Conservation (phyloP, 2,113 vertebrate genomes). For the Cephalopholis sonnerati region DNA sequence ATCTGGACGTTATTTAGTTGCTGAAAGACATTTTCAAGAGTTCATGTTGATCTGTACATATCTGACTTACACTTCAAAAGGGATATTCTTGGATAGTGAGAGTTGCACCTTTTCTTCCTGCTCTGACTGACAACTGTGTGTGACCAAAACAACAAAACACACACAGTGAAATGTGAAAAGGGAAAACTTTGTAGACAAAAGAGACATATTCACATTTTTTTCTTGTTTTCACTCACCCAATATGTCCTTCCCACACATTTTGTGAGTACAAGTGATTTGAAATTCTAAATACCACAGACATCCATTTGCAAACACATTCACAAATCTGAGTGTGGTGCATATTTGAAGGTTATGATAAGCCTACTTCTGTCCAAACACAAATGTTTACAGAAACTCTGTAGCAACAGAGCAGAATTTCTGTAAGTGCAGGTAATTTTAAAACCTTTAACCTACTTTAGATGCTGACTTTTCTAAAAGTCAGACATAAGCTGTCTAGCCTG, state of each 20-base stretch:
- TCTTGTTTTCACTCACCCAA: not conserved
- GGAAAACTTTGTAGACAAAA: not conserved
- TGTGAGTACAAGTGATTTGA: not conserved
- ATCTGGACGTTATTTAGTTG: not conserved
- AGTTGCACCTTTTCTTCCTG: not conserved
- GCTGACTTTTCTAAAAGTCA: not conserved
- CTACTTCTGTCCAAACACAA: not conserved
- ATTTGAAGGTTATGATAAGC: not conserved
- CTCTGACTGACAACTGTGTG: slow-evolving; percentile 4
- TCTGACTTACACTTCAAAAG: slow-evolving; percentile 25
- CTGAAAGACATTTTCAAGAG: not conserved
- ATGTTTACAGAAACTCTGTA: not conserved
- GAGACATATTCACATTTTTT: not conserved
- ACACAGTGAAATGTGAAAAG: not conserved
- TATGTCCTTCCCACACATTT: not conserved
- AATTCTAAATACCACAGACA: not conserved
- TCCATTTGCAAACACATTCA: not conserved
- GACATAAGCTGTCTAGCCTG: not conserved
- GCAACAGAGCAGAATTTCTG: not conserved
- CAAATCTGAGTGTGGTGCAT: not conserved
- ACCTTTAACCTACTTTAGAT: not conserved
- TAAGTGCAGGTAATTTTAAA: not conserved
- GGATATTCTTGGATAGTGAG: slow-evolving; percentile 27
- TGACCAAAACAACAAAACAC: not conserved
- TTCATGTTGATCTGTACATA: slow-evolving; percentile 28